Evolutionary conservation across 2,888 invertebrate species (phyloP).

Genomic region (Saturnia pavonia): DNA sequence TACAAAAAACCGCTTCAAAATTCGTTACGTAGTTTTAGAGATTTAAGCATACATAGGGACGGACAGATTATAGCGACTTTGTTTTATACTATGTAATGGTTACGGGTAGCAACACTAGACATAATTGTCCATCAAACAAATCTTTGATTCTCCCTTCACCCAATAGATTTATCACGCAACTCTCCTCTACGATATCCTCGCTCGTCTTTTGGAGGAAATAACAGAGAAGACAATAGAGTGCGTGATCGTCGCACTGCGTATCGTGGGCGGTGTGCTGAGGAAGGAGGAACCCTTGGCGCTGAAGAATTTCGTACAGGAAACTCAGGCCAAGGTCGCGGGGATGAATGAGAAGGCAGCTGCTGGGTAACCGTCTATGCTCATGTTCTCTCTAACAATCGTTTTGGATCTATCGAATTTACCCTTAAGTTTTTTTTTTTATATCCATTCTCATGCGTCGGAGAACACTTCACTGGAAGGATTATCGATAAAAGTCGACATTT

Average conservation of each 20-base stretch:
- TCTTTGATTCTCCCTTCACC: background rate
- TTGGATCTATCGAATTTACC: background rate
- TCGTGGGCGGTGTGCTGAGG: slow-evolving; percentile 91
- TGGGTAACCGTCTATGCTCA: slow-evolving; percentile 47
- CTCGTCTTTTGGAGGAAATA: slow-evolving; percentile 81
- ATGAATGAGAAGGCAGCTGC: slow-evolving; percentile 48
- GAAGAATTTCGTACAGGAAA: slow-evolving; percentile 86
- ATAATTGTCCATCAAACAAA: too few relatives aligned
- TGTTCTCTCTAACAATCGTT: background rate
- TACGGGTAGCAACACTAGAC: too few relatives aligned
- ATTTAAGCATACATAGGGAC: too few relatives aligned
- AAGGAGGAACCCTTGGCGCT: slow-evolving; percentile 92
- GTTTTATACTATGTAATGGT: too few relatives aligned
- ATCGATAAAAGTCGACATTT: too few relatives aligned
- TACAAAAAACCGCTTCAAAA: too few relatives aligned
- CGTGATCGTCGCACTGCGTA: slow-evolving; percentile 87
- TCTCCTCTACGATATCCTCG: slow-evolving; percentile 90
- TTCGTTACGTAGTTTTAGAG: too few relatives aligned
- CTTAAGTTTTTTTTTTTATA: too few relatives aligned
- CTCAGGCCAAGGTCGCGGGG: slow-evolving; percentile 83
- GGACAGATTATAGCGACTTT: too few relatives aligned
- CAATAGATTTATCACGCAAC: slow-evolving; percentile 87
- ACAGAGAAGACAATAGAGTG: slow-evolving; percentile 93
- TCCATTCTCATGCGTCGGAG: too few relatives aligned
- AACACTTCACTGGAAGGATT: too few relatives aligned